Conservation (phyloP, 1,140 invertebrate species). For the Arctopsyche grandis region DNA sequence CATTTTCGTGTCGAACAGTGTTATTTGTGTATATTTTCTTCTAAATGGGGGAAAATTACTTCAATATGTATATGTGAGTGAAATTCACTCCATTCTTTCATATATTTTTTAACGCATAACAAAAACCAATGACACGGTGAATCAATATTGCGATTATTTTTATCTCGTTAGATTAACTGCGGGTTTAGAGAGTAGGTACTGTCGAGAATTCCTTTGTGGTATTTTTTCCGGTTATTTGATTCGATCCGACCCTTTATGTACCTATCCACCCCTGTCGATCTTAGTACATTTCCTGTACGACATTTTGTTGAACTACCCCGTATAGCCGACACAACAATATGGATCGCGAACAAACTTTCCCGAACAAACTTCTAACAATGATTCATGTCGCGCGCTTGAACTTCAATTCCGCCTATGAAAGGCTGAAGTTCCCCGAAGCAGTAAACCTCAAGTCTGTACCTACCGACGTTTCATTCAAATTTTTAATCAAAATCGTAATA, state of each 20-base stretch:
- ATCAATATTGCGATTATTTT: no score
- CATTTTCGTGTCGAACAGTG: no score
- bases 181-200: neutral
- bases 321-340: neutral
- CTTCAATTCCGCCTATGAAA: slow-evolving; percentile 5
- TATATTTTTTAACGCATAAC: no score
- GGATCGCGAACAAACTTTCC: neutral
- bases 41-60: no score
- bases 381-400: slow-evolving; percentile 20
- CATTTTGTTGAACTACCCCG: neutral
- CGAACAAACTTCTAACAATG: slow-evolving; percentile 5
- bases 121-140: no score
- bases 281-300: neutral
- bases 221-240: neutral
- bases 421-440: neutral
- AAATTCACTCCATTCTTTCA: no score
- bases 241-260: no score
- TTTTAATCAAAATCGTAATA: neutral
- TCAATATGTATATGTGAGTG: no score
- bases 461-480: neutral
- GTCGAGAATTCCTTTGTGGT: neutral
- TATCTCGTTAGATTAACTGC: no score
- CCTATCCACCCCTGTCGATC: no score
- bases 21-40: no score
- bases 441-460: no score